Evolutionary conservation across 2,113 vertebrate genomes (phyloP).

Genomic region (Mesoclemmys tuberculata): DNA sequence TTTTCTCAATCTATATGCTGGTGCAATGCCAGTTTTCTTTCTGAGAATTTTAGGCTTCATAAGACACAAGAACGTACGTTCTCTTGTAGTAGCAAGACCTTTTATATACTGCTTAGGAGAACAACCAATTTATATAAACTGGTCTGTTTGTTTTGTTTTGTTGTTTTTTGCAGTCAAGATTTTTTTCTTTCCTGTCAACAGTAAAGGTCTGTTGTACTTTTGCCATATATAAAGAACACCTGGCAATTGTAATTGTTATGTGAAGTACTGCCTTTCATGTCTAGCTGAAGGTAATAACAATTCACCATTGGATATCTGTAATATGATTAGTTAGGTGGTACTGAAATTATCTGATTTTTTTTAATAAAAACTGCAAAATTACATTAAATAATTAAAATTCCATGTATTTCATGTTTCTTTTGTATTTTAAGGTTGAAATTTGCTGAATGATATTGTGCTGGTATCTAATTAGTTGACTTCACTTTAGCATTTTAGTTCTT

Average conservation of each 20-base stretch:
- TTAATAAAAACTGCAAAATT: neutral
- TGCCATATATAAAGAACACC: conserved; percentile 1
- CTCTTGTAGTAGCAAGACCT: neutral
- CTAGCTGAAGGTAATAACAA: neutral
- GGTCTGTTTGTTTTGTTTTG: neutral
- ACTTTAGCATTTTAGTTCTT: neutral
- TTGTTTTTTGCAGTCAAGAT: neutral
- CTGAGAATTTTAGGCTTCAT: neutral
- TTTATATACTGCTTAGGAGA: neutral
- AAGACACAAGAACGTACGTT: neutral
- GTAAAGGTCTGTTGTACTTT: neutral
- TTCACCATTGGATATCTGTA: neutral
- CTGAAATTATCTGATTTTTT: neutral
- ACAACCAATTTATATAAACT: neutral
- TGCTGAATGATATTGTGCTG: neutral
- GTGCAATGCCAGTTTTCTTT: fast-evolving
- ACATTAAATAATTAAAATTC: neutral
- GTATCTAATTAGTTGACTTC: neutral
- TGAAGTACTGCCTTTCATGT: neutral
- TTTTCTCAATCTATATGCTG: neutral
- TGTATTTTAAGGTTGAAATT: conserved; percentile 40
- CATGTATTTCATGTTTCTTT: neutral
- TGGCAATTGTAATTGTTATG: conserved; percentile 18
- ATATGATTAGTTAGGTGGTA: neutral
- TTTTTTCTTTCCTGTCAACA: neutral